Evolutionary conservation across 2,113 vertebrate genomes (phyloP).

Genomic region (Archocentrus centrarchus): DNA sequence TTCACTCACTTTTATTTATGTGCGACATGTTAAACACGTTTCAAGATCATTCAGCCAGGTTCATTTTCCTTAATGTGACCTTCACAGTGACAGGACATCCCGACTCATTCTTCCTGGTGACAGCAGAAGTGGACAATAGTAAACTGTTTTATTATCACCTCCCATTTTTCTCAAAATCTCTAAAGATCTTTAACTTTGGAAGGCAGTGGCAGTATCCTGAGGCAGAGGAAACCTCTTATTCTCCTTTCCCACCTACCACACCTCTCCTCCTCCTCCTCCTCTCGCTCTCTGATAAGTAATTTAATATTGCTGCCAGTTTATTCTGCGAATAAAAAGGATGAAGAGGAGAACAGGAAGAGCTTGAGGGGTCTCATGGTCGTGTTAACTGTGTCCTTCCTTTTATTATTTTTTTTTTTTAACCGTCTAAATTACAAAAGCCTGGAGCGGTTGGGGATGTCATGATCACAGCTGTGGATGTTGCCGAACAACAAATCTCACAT

Average conservation of each 20-base stretch:
- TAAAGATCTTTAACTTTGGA: constrained; percentile 21
- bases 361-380: constrained; percentile 30
- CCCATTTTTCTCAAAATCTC: constrained; percentile 42
- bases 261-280: not conserved
- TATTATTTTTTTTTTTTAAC: constrained; percentile 5
- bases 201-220: constrained; percentile 24
- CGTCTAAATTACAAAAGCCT: constrained; percentile 16
- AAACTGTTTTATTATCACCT: constrained; percentile 49
- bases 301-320: constrained; percentile 45
- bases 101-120: constrained; percentile 11
- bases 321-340: constrained; percentile 44
- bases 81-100: constrained; percentile 16
- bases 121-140: constrained; percentile 47
- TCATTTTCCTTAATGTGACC: constrained; percentile 13
- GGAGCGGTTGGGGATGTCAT: not conserved
- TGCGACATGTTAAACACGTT: not conserved
- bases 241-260: not conserved
- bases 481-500: constrained; percentile 7
- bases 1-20: not conserved
- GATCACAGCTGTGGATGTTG: not conserved
- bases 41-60: not conserved
- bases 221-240: constrained; percentile 22
- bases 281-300: constrained; percentile 44
- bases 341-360: constrained; percentile 41
- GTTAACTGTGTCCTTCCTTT: constrained; percentile 40